Percentiles rank a stretch among this genome's conserved stretches.
Evolutionary conservation across 2,888 invertebrate genomes (phyloP).

Genomic region (Aethes cnicana): DNA sequence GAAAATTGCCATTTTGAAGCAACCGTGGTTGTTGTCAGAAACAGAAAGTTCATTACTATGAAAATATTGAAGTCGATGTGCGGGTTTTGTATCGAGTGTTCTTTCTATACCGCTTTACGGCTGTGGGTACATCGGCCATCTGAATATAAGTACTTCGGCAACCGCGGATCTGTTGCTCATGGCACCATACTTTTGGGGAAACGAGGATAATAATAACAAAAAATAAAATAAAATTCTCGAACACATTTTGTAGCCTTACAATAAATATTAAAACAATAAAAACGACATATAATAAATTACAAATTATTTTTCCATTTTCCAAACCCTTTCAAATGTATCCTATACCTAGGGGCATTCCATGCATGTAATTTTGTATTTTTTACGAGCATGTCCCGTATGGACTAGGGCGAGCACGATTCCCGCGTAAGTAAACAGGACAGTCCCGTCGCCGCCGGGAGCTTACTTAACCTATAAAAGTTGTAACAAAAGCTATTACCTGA

Average conservation of each 20-base stretch:
- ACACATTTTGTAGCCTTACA: too few relatives aligned
- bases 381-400: conserved; percentile 11
- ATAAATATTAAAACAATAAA: too few relatives aligned
- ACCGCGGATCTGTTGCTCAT: not conserved
- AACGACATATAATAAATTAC: too few relatives aligned
- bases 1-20: too few relatives aligned
- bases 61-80: too few relatives aligned
- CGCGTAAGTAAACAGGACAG: conserved; percentile 22
- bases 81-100: too few relatives aligned
- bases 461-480: conserved; percentile 37
- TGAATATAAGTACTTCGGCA: not conserved
- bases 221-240: too few relatives aligned
- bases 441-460: conserved; percentile 9
- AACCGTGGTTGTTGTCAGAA: too few relatives aligned
- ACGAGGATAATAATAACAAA: not conserved
- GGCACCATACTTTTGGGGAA: not conserved
- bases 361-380: not conserved
- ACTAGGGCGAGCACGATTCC: conserved; percentile 5
- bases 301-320: too few relatives aligned
- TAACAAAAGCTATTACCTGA: conserved; percentile 62
- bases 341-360: conserved; percentile 29
- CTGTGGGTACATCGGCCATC: not conserved
- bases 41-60: too few relatives aligned
- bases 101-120: too few relatives aligned
- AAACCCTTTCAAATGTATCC: conserved; percentile 48